Evolutionary conservation across 2,797 vertebrate species (phyloP).

Genomic region (Zalophus californianus): DNA sequence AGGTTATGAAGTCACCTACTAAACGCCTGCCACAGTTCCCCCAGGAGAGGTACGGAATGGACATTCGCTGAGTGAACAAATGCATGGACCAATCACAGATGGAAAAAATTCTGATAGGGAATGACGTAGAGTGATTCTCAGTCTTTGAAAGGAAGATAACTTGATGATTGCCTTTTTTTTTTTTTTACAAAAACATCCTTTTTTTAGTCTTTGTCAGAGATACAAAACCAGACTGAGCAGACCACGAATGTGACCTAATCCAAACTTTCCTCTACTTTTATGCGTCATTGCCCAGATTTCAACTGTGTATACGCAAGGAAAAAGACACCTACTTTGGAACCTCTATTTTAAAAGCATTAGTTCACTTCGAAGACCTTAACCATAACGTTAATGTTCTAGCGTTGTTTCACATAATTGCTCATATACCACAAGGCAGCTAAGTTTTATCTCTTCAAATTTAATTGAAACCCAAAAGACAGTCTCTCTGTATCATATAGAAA

Average conservation of each 20-base stretch:
- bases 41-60: not conserved
- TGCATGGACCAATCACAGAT: not conserved
- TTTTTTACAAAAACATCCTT: not conserved
- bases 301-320: not conserved
- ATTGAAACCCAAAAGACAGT: slow-evolving; percentile 80
- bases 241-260: not conserved
- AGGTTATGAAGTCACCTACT: not conserved
- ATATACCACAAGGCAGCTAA: slow-evolving; percentile 35
- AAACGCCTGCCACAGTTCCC: not conserved
- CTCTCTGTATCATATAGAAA: slow-evolving; percentile 45
- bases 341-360: not conserved
- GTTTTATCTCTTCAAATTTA: slow-evolving; percentile 69
- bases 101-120: not conserved
- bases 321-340: not conserved
- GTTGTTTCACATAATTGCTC: slow-evolving; percentile 69
- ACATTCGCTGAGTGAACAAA: not conserved
- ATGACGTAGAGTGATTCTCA: not conserved
- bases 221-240: not conserved
- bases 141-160: not conserved
- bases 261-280: not conserved
- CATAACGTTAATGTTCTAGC: not conserved
- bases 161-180: not conserved
- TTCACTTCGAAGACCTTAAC: not conserved
- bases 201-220: not conserved
- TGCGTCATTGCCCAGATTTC: not conserved